phyloP scores from a whole-genome alignment of 2,888 invertebrate genomes.

The Nephrotoma guestfalica region DNA sequence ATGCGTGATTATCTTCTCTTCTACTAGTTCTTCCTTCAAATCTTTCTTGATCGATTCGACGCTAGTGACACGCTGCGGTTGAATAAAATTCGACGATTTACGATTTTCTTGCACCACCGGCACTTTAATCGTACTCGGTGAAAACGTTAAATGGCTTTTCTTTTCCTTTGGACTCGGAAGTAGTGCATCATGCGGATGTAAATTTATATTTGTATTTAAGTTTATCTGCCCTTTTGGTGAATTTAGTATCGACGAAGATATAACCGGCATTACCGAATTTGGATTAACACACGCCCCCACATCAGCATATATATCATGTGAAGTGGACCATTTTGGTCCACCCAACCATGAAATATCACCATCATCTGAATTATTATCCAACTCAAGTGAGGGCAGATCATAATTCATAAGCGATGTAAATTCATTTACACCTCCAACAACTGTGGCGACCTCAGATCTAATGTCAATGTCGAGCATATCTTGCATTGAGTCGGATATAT shows the following conservation, averaged over 20 bases:
- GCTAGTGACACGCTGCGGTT: slow-evolving; percentile 13
- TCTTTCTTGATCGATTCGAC: slow-evolving; percentile 48
- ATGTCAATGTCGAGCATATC: slow-evolving; percentile 87
- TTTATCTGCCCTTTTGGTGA: slow-evolving; percentile 25
- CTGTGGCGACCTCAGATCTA: slow-evolving; percentile 68
- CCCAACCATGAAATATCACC: slow-evolving; percentile 17
- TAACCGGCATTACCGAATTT: slow-evolving; percentile 74
- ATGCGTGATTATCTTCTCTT: slow-evolving; percentile 21
- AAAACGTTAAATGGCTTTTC: slow-evolving; percentile 57
- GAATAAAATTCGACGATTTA: slow-evolving; percentile 8
- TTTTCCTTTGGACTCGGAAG: slow-evolving; percentile 47
- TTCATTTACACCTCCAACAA: slow-evolving; percentile 57
- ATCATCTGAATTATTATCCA: slow-evolving; percentile 25
- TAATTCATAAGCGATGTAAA: slow-evolving; percentile 35
- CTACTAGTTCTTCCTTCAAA: slow-evolving; percentile 42
- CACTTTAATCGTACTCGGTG: slow-evolving; percentile 52
- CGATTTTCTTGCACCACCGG: slow-evolving; percentile 36
- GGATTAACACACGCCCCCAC: slow-evolving; percentile 65
- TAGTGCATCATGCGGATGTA: slow-evolving; percentile 25
- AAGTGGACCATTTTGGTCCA: slow-evolving; percentile 27
- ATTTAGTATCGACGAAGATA: slow-evolving; percentile 35
- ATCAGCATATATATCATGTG: slow-evolving; percentile 57
- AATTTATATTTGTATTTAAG: slow-evolving; percentile 16
- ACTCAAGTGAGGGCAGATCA: slow-evolving; percentile 32
- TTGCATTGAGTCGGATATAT: slow-evolving; percentile 60